These are phyloP conservation scores for Gryllus bimaculatus DNA, from an alignment of 1,140 invertebrate species.

Conservation along the genomic window DNA sequence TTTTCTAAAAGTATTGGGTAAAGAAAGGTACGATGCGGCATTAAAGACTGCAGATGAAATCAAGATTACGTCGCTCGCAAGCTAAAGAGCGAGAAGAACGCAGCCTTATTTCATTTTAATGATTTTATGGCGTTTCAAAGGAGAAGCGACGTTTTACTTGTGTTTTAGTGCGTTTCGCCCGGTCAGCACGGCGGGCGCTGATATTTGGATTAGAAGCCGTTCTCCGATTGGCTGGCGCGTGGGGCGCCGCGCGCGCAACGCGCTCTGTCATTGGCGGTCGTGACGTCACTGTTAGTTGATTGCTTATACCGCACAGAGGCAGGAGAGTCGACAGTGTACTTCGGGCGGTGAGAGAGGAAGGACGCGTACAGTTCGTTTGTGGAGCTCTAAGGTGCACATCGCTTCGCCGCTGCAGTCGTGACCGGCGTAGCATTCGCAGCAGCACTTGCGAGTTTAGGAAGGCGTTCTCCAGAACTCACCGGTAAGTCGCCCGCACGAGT, in stretches of 20 bases:
- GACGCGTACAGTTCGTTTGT: background rate
- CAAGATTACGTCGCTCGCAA: no score
- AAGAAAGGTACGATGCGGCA: no score
- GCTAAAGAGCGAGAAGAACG: background rate
- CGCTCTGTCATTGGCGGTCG: background rate
- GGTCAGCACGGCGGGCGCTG: background rate
- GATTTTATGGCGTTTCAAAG: background rate
- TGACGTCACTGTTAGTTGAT: background rate
- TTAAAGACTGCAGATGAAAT: no score
- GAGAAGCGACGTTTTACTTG: background rate
- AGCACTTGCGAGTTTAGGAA: background rate
- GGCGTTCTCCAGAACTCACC: background rate
- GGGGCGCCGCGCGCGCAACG: background rate
- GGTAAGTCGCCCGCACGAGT: background rate
- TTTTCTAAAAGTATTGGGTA: no score
- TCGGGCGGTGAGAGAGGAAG: background rate
- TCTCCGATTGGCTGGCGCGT: background rate
- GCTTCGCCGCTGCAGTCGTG: background rate
- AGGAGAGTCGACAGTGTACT: background rate
- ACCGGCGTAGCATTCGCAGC: background rate
- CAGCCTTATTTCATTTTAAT: background rate
- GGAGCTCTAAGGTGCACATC: background rate
- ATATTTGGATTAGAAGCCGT: background rate
- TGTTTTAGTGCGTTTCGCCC: background rate
- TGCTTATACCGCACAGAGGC: background rate